Base-by-base conservation (phyloP, 2,888 invertebrate genomes). In the Caenorhabditis sp. region DNA sequence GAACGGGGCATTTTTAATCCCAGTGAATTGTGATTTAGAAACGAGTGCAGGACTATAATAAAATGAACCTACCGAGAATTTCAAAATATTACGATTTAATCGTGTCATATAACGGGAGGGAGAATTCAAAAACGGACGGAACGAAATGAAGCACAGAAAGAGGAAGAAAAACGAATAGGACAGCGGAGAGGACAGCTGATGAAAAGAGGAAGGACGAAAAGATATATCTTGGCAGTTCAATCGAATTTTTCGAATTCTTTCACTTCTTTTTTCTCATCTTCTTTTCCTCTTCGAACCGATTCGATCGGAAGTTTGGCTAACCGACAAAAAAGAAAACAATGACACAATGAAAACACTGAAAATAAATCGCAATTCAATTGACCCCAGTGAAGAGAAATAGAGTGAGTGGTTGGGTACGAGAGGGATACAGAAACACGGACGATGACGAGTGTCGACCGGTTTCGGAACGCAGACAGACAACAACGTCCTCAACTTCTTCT, bases 241-340 rank as follows among this genome's bases (percentile, higher is more conserved):
- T 72, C 72, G 59, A 73, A 73, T 73, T 61, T 61, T 73, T 73
- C 63, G n/a, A 73, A 73, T 73, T 73, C 73, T 19, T 69, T 69
- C 22, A n/a, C 49, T 49, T 63, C 44, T 26, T 49, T 47, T 38
- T 64, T 51, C 38, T 12, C 12, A 7, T 38, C 12, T 12, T 2
- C 35, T 14, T 28, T 19, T 10, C 12, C 12, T 51, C 14, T 28
- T 19, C 31, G 7, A 6, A 22, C 19, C 19, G 47, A 47, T 47
- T 47, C 47, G 47, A 47, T 35, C 24, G 10, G 41, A 61, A 38
- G 12, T 38, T 31, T n/a, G 22, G n/a, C 7, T 24, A 35, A 54
- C 22, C 16, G 26, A 64, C 7, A n/a, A n/a, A 16, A 47, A 31
- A 58, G 31, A 58, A 58, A 31, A 58, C 58, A 38, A 61, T 58